These are phyloP conservation scores for Chrysomela aeneicollis DNA, from an alignment of 2,888 invertebrate species.

Conservation along the genomic window DNA sequence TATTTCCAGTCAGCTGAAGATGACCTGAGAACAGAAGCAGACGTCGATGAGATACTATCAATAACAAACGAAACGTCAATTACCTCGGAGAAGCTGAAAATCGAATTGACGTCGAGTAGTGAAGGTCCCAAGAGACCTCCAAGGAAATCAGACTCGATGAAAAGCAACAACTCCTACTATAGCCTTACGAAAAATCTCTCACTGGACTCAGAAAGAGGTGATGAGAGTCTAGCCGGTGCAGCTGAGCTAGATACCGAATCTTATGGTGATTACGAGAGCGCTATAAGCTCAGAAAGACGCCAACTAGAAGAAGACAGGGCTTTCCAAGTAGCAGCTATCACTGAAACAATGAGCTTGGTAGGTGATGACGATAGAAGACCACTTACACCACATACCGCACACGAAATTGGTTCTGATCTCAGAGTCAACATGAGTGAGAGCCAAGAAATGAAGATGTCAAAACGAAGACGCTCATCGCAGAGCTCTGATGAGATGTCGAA, in stretches of 20 bases:
- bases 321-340: slow-evolving; percentile 59
- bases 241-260: slow-evolving; percentile 71
- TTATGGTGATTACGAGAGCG: slow-evolving; percentile 73
- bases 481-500: slow-evolving; percentile 64
- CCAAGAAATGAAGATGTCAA: slow-evolving; percentile 59
- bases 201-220: slow-evolving; percentile 64
- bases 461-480: slow-evolving; percentile 52
- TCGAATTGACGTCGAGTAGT: slow-evolving; percentile 62
- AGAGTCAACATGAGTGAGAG: slow-evolving; percentile 60
- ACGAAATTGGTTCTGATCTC: slow-evolving; percentile 61
- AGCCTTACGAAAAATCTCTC: slow-evolving; percentile 71
- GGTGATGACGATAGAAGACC: slow-evolving; percentile 55
- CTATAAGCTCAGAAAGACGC: slow-evolving; percentile 65
- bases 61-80: slow-evolving; percentile 76
- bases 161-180: slow-evolving; percentile 64
- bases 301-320: slow-evolving; percentile 55
- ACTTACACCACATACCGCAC: slow-evolving; percentile 58
- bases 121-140: slow-evolving; percentile 68
- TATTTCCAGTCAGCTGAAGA: slow-evolving; percentile 84
- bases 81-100: slow-evolving; percentile 66
- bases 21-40: slow-evolving; percentile 85
- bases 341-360: slow-evolving; percentile 59
- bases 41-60: slow-evolving; percentile 81
- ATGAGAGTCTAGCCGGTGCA: slow-evolving; percentile 60
- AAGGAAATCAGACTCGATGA: slow-evolving; percentile 71